Evolutionary conservation across 2,113 vertebrate genomes (phyloP).

Genomic region (Halichoeres trimaculatus): DNA sequence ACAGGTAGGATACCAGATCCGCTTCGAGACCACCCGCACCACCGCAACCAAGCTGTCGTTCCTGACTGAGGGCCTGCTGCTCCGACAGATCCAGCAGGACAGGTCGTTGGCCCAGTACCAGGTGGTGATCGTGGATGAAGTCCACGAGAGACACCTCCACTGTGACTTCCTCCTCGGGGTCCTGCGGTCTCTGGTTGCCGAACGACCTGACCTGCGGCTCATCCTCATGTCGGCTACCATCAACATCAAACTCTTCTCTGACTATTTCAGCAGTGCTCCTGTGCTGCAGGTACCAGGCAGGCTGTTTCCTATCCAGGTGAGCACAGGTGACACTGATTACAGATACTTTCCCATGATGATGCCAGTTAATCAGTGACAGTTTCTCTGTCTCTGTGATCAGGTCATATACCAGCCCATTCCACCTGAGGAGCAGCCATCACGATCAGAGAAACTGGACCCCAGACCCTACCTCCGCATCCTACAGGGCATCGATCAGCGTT

Average conservation of each 20-base stretch:
- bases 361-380: too few relatives aligned
- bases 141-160: conserved; percentile 93
- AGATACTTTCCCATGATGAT: background rate
- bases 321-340: background rate
- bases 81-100: conserved; percentile 90
- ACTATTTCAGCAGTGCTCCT: conserved; percentile 86
- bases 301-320: conserved; percentile 91
- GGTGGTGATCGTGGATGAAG: conserved; percentile 90
- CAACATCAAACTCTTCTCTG: conserved; percentile 91
- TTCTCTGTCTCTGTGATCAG: conserved; percentile 59
- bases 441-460: conserved; percentile 87
- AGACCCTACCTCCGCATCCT: conserved; percentile 90
- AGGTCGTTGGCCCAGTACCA: conserved; percentile 80
- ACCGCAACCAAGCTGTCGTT: conserved; percentile 88
- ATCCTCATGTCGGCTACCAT: conserved; percentile 96
- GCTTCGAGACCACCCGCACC: conserved; percentile 89
- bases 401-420: conserved; percentile 90
- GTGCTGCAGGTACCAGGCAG: conserved; percentile 94
- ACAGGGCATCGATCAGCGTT: conserved; percentile 91
- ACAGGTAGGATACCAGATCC: conserved; percentile 94
- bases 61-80: conserved; percentile 92
- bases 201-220: conserved; percentile 85
- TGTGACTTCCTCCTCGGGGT: conserved; percentile 91
- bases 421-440: conserved; percentile 76
- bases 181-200: conserved; percentile 82